phyloP scores from a whole-genome alignment of 2,113 vertebrate genomes.

The Paradisaea rubra region DNA sequence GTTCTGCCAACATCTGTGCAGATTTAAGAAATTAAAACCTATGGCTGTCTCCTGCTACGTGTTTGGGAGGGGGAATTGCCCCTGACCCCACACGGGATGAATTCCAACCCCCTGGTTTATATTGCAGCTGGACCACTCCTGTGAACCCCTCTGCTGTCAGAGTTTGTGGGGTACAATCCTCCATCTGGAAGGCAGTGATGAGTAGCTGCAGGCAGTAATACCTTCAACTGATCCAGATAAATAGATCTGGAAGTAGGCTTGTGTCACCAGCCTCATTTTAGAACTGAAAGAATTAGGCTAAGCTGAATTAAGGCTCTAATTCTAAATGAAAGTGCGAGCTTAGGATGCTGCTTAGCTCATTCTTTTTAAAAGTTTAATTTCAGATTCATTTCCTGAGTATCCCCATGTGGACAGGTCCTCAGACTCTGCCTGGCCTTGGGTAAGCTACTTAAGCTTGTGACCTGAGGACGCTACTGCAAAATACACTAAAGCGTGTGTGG shows the following conservation, averaged over 20 bases:
- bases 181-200: background rate
- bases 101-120: background rate
- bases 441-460: slow-evolving; percentile 49
- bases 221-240: background rate
- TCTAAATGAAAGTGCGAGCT: slow-evolving; percentile 54
- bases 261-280: slow-evolving; percentile 45
- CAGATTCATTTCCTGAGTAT: slow-evolving; percentile 45
- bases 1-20: background rate
- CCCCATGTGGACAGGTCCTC: slow-evolving; percentile 3
- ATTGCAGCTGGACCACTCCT: background rate
- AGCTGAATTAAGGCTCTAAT: slow-evolving; percentile 64
- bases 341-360: slow-evolving; percentile 44
- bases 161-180: background rate
- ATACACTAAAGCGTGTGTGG: background rate
- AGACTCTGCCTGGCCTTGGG: slow-evolving; percentile 3
- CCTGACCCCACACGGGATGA: background rate
- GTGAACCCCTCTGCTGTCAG: background rate
- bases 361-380: slow-evolving; percentile 57
- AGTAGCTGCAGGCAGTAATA: slow-evolving; percentile 23
- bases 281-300: slow-evolving; percentile 60
- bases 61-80: background rate
- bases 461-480: background rate
- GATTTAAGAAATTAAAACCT: background rate
- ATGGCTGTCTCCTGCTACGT: accelerated
- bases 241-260: slow-evolving; percentile 38